Evolutionary conservation across 2,797 vertebrate species (phyloP).

Genomic region (Nothura maculosa): DNA sequence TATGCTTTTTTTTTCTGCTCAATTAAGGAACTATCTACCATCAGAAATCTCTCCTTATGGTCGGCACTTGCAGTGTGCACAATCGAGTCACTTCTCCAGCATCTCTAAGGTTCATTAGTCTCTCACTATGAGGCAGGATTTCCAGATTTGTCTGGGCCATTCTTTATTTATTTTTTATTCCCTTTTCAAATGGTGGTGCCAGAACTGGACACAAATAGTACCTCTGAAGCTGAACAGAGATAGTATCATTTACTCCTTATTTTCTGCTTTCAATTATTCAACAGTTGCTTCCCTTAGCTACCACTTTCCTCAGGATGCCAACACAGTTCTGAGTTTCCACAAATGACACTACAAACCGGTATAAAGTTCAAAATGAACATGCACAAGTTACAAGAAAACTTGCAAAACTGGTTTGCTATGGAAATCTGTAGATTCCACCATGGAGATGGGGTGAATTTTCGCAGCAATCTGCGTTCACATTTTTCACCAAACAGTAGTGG

Average conservation of each 20-base stretch:
- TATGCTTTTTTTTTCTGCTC: slow-evolving; percentile 52
- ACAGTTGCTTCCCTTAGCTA: not conserved
- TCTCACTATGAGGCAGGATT: not conserved
- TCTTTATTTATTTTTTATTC: not conserved
- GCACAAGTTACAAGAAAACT: not conserved
- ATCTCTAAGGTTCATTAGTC: slow-evolving; percentile 45
- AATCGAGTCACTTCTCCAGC: slow-evolving; percentile 8
- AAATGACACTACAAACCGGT: not conserved
- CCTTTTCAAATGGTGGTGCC: not conserved
- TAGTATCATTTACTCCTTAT: not conserved
- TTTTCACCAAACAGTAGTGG: not conserved
- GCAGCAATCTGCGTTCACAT: slow-evolving; percentile 13
- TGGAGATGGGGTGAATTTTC: not conserved
- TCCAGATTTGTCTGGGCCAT: not conserved
- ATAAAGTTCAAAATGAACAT: slow-evolving; percentile 16
- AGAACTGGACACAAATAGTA: not conserved
- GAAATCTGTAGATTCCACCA: not conserved
- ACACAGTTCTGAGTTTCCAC: not conserved
- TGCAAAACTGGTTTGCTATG: not conserved
- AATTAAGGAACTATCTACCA: slow-evolving; percentile 55
- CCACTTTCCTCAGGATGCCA: not conserved
- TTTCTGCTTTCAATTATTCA: not conserved
- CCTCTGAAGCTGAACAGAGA: not conserved
- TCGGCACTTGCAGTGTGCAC: not conserved
- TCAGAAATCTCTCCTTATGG: slow-evolving; percentile 30